Percentiles rank a stretch among this genome's conserved stretches.
Evolutionary conservation across 2,797 vertebrate genomes (phyloP).

Genomic region (Eleutherodactylus coqui): DNA sequence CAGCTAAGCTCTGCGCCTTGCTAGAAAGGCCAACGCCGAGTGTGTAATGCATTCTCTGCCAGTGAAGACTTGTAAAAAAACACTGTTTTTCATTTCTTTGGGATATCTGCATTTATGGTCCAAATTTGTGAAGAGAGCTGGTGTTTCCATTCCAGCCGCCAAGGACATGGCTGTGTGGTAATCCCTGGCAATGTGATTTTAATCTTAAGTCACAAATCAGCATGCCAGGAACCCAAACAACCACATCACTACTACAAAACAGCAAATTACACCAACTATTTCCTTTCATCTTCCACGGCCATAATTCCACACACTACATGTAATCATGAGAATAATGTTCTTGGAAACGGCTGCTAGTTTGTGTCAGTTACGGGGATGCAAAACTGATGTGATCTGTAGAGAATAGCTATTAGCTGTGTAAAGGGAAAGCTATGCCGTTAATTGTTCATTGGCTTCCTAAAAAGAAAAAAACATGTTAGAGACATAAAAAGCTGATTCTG

Average conservation of each 20-base stretch:
- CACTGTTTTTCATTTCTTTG: conserved; percentile 55
- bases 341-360: conserved; percentile 16
- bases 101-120: conserved; percentile 60
- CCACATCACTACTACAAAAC: conserved; percentile 84
- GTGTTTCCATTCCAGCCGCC: conserved; percentile 83
- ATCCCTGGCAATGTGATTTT: conserved; percentile 99
- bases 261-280: conserved; percentile 20
- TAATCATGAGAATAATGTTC: conserved; percentile 1
- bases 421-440: neutral
- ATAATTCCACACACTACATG: conserved; percentile 30
- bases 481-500: neutral
- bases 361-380: neutral
- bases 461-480: conserved; percentile 19
- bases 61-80: neutral
- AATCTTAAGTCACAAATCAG: conserved; percentile 99
- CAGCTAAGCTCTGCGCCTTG: conserved; percentile 99
- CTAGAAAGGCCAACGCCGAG: conserved; percentile 82
- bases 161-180: conserved; percentile 93
- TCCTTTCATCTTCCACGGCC: conserved; percentile 37
- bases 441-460: neutral
- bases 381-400: conserved; percentile 13
- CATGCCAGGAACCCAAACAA: conserved; percentile 99
- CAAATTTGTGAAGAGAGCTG: conserved; percentile 64
- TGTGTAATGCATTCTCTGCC: conserved; percentile 68
- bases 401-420: neutral